A percentile compares a stretch with the other conserved stretches of the same genome.
Conservation (phyloP, 2,113 vertebrate genomes). For the Pangasianodon gigas region DNA sequence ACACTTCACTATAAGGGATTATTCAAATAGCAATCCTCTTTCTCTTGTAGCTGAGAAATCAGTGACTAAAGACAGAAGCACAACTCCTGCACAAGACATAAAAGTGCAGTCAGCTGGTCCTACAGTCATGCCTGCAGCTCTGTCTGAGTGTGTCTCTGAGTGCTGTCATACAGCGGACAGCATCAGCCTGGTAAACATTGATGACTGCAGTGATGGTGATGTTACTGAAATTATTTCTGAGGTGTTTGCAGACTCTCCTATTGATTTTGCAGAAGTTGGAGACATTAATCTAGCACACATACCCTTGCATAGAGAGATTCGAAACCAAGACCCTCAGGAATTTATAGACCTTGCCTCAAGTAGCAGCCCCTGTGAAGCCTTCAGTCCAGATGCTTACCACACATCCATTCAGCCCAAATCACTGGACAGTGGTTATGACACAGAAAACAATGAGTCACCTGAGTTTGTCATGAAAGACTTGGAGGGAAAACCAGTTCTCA, state of each 20-base stretch:
- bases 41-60: conserved; percentile 53
- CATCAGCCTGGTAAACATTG: conserved; percentile 67
- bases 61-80: conserved; percentile 45
- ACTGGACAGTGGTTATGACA: conserved; percentile 94
- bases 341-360: conserved; percentile 80
- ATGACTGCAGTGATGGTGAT: conserved; percentile 76
- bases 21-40: conserved; percentile 48
- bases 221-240: conserved; percentile 78
- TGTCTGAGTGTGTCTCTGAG: conserved; percentile 55
- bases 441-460: conserved; percentile 94
- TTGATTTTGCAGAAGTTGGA: conserved; percentile 73
- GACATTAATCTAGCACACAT: conserved; percentile 66
- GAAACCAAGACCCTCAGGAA: conserved; percentile 76
- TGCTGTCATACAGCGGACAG: conserved; percentile 52
- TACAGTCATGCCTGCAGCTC: conserved; percentile 31
- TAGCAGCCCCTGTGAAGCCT: conserved; percentile 76
- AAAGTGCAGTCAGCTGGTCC: conserved; percentile 48
- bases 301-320: conserved; percentile 78
- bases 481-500: conserved; percentile 60
- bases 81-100: conserved; percentile 40
- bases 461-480: conserved; percentile 90
- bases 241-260: conserved; percentile 77
- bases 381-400: conserved; percentile 75
- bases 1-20: conserved; percentile 29
- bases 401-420: conserved; percentile 81